Evolutionary conservation across 64 coral and sea anemone genomes (phyloP).

Genomic region (Pocillopora damicornis): DNA sequence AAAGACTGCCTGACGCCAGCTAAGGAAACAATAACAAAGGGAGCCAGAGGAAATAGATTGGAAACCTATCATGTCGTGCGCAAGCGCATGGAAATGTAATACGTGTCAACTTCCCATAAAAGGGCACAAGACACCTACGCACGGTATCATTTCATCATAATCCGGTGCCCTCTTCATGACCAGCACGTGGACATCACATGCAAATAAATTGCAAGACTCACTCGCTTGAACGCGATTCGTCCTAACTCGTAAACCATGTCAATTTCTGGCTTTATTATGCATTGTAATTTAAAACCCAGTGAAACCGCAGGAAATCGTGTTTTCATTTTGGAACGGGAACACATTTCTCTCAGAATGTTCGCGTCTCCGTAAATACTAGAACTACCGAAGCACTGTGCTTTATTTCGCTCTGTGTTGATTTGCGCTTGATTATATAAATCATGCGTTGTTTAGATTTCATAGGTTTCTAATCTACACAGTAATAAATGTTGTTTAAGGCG

Average conservation of each 20-base stretch:
- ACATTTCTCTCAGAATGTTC: background rate
- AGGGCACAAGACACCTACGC: background rate
- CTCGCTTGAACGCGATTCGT: background rate
- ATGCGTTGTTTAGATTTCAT: no score
- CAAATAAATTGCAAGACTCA: background rate
- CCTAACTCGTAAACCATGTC: background rate
- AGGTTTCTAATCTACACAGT: no score
- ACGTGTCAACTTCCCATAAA: background rate
- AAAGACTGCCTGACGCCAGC: background rate
- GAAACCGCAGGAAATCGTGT: background rate
- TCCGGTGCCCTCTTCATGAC: background rate
- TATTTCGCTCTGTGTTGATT: no score
- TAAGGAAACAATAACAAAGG: background rate
- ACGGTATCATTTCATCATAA: background rate
- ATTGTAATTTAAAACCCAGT: background rate
- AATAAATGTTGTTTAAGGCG: background rate
- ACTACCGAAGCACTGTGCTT: no score
- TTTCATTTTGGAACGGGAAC: background rate
- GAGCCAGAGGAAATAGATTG: background rate
- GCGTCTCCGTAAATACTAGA: background rate
- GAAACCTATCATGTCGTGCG: background rate
- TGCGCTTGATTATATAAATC: no score
- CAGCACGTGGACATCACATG: conserved; percentile 32
- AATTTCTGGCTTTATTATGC: background rate
- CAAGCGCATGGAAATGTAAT: background rate